These are phyloP conservation scores for Sinella curviseta DNA, from an alignment of 1,140 invertebrate genomes.

Conservation along the genomic window DNA sequence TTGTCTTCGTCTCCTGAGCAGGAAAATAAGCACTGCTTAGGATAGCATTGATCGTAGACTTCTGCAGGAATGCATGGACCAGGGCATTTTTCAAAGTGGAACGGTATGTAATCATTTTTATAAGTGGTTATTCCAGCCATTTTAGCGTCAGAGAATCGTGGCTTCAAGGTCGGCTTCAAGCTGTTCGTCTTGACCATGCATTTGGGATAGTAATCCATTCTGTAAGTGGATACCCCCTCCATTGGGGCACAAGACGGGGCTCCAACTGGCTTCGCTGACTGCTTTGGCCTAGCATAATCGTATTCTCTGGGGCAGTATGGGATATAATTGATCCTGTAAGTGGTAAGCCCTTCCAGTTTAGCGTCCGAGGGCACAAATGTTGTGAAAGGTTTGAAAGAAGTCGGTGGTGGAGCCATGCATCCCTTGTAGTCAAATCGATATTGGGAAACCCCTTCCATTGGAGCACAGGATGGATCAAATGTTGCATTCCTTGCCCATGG, in stretches of 20 bases:
- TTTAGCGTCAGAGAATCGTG: slow-evolving; percentile 11
- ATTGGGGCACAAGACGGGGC: slow-evolving; percentile 35
- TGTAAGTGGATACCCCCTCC: slow-evolving; percentile 38
- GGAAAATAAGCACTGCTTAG: neutral
- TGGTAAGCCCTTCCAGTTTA: slow-evolving; percentile 35
- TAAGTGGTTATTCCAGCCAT: neutral
- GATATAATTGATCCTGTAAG: slow-evolving; percentile 40
- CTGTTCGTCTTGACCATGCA: neutral
- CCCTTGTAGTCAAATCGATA: slow-evolving; percentile 40
- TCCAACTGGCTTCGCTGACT: neutral
- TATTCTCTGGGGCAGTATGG: slow-evolving; percentile 23
- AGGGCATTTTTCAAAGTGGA: slow-evolving; percentile 38
- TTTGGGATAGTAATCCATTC: slow-evolving; percentile 20
- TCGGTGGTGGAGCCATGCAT: slow-evolving; percentile 14
- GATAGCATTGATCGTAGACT: neutral
- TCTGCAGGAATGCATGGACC: slow-evolving; percentile 32
- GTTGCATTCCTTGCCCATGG: slow-evolving; percentile 23
- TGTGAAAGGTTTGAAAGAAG: slow-evolving; percentile 35
- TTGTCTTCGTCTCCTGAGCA: neutral
- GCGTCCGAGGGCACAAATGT: slow-evolving; percentile 36
- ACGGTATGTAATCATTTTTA: slow-evolving; percentile 28
- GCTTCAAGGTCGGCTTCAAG: neutral
- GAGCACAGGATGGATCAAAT: slow-evolving; percentile 24
- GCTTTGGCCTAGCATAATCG: slow-evolving; percentile 9
- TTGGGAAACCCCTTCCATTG: slow-evolving; percentile 36